A percentile compares a stretch with the other conserved stretches of the same genome.
Evolutionary conservation across 1,140 invertebrate genomes (phyloP).

Genomic region (Chymomyza costata): DNA sequence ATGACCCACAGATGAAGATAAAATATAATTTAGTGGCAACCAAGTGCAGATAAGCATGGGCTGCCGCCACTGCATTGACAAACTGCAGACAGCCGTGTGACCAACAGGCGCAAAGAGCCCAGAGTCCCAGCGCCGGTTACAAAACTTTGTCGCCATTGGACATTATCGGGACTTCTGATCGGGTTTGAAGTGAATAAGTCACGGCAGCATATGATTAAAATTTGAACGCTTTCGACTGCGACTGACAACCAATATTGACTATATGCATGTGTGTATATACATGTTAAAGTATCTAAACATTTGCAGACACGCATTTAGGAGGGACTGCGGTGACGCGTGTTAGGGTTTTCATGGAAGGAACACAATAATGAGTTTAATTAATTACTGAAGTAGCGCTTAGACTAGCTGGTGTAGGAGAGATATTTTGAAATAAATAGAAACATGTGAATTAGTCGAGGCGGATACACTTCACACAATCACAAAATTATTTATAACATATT

Average conservation of each 20-base stretch:
- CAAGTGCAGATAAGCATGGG: conserved; percentile 63
- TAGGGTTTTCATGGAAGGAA: too few species aligned
- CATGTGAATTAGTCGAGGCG: too few species aligned
- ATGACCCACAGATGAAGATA: conserved; percentile 67
- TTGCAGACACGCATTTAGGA: too few species aligned
- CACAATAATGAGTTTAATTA: too few species aligned
- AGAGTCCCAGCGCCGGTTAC: neutral
- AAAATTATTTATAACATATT: too few species aligned
- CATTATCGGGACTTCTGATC: conserved; percentile 71
- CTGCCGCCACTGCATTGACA: conserved; percentile 49
- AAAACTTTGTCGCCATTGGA: conserved; percentile 65
- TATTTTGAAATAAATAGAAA: too few species aligned
- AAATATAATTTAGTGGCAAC: conserved; percentile 67
- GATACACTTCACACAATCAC: too few species aligned
- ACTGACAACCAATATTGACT: neutral
- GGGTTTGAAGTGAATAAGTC: conserved; percentile 21
- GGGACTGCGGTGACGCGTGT: too few species aligned
- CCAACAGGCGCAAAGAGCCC: neutral
- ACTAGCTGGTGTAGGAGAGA: too few species aligned
- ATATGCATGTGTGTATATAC: neutral
- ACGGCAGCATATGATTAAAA: conserved; percentile 57
- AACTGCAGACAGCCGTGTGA: conserved; percentile 58
- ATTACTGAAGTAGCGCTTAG: too few species aligned
- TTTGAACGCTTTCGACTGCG: conserved; percentile 42
- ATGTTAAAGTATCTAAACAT: neutral